These are phyloP conservation scores for Siderastrea siderea DNA, from an alignment of 92 coral and sea anemone species.

Conservation along the genomic window DNA sequence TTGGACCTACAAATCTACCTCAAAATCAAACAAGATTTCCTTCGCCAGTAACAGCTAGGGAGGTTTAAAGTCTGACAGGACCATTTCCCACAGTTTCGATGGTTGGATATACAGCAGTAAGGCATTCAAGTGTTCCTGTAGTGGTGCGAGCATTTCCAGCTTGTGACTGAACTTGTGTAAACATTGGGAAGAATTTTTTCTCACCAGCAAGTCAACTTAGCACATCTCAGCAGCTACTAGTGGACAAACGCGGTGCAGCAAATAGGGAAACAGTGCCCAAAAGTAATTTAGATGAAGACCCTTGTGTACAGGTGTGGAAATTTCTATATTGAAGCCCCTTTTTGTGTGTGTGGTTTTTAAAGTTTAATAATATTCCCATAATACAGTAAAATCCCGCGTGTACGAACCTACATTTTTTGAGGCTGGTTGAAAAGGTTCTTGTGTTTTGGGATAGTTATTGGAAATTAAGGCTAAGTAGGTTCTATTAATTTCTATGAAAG, in stretches of 20 bases:
- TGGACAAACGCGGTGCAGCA: background rate
- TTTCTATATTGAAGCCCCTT: background rate
- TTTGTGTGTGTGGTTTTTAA: no score
- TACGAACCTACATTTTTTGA: no score
- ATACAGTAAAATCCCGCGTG: no score
- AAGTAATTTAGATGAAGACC: background rate
- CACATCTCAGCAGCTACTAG: background rate
- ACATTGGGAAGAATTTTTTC: conserved; percentile 10
- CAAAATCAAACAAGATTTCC: background rate
- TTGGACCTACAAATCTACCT: background rate
- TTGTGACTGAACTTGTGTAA: background rate
- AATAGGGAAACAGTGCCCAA: background rate
- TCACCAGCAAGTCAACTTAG: background rate
- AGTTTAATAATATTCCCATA: no score
- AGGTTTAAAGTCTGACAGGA: background rate
- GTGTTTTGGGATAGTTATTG: no score
- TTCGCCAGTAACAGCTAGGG: background rate
- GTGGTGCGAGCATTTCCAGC: conserved; percentile 8
- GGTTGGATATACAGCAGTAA: background rate
- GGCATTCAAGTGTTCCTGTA: conserved; percentile 9
- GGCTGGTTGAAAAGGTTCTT: no score
- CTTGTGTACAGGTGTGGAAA: conserved; percentile 5
- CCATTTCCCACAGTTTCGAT: background rate
- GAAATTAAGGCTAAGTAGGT: no score
- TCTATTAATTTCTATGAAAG: no score